Percentiles rank a stretch among this genome's conserved stretches.
phyloP scores from a whole-genome alignment of 2,888 invertebrate species.

The Actias luna region DNA sequence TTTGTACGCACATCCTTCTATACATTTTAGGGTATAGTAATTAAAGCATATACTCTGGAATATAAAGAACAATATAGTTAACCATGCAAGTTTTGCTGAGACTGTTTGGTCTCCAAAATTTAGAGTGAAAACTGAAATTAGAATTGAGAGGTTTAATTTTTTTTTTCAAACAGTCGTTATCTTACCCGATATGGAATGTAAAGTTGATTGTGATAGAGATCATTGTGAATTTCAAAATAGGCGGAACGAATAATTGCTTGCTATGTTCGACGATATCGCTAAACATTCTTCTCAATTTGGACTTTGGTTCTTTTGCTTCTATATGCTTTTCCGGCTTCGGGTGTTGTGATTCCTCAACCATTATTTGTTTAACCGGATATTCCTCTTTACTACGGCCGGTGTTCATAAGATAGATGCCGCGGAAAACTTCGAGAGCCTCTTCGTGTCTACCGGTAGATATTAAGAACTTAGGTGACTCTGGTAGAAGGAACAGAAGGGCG shows the following conservation, averaged over 20 bases:
- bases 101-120: too few species aligned
- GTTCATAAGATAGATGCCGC: slow-evolving; percentile 90
- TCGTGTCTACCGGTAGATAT: slow-evolving; percentile 89
- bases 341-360: slow-evolving; percentile 81
- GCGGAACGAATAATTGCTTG: slow-evolving; percentile 89
- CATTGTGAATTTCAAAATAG: slow-evolving; percentile 90
- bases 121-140: not conserved
- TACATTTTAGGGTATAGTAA: too few species aligned
- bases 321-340: slow-evolving; percentile 81
- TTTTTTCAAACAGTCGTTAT: not conserved
- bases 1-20: too few species aligned
- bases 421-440: slow-evolving; percentile 91
- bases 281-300: slow-evolving; percentile 87
- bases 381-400: slow-evolving; percentile 88
- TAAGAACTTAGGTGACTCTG: slow-evolving; percentile 95
- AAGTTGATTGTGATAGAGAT: slow-evolving; percentile 95
- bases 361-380: slow-evolving; percentile 88
- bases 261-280: slow-evolving; percentile 90
- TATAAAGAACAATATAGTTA: too few species aligned
- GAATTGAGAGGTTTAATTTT: not conserved
- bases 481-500: slow-evolving; percentile 89
- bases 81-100: too few species aligned
- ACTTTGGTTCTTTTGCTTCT: slow-evolving; percentile 82
- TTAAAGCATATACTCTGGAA: too few species aligned
- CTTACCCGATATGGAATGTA: slow-evolving; percentile 94